phyloP scores from a whole-genome alignment of 2,113 vertebrate species.

The Chitala chitala region DNA sequence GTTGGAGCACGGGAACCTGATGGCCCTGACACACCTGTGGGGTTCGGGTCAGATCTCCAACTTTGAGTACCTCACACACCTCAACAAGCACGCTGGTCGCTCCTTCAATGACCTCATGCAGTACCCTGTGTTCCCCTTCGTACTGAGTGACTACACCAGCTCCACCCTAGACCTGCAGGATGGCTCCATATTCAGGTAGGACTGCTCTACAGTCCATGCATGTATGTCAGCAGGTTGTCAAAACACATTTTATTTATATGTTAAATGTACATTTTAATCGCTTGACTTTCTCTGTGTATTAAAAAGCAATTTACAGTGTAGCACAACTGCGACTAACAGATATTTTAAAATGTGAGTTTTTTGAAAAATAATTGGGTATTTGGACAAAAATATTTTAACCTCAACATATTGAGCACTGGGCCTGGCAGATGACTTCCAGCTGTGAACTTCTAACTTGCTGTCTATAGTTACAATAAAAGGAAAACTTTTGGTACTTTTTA shows the following conservation, averaged over 20 bases:
- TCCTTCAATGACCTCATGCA: conserved; percentile 99
- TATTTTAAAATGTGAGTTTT: too few relatives aligned
- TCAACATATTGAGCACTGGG: too few relatives aligned
- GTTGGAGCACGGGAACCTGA: conserved; percentile 93
- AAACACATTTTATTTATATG: too few relatives aligned
- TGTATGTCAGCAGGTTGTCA: neutral
- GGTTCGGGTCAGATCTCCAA: conserved; percentile 93
- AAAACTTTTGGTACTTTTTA: too few relatives aligned
- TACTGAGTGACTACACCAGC: conserved; percentile 84
- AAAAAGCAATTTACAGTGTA: neutral
- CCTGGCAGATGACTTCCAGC: too few relatives aligned
- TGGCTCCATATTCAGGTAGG: conserved; percentile 80
- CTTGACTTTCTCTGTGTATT: neutral
- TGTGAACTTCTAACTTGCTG: too few relatives aligned
- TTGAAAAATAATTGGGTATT: too few relatives aligned
- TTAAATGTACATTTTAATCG: too few relatives aligned
- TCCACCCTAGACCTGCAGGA: conserved; percentile 87
- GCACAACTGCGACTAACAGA: neutral
- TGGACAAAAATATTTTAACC: too few relatives aligned
- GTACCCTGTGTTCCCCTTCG: conserved; percentile 96
- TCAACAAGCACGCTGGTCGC: conserved; percentile 95
- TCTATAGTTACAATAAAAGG: too few relatives aligned
- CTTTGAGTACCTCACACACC: conserved; percentile 95
- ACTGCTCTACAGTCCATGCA: neutral
- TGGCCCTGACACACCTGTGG: conserved; percentile 91